Conservation (phyloP, 2,113 vertebrate genomes). For the Daboia siamensis region DNA sequence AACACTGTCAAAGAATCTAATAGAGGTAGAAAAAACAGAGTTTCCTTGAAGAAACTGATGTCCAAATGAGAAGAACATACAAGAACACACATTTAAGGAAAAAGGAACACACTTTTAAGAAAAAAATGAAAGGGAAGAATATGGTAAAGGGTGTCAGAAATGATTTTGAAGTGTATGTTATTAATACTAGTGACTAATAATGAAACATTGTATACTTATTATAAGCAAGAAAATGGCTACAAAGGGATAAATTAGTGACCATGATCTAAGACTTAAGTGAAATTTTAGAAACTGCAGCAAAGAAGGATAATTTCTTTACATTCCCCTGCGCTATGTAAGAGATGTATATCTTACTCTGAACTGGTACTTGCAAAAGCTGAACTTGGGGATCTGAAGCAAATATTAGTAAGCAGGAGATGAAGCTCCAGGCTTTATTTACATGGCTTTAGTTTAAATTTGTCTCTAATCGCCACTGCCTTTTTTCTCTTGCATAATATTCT, state of each 20-base stretch:
- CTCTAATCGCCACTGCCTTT: background rate
- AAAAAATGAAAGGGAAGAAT: background rate
- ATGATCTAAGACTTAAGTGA: background rate
- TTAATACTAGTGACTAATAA: background rate
- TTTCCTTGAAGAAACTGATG: background rate
- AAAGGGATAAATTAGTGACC: background rate
- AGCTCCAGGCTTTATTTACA: background rate
- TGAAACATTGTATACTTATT: background rate
- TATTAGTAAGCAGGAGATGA: background rate
- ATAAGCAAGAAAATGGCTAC: background rate
- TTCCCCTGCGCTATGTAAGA: background rate
- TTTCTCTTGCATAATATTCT: background rate
- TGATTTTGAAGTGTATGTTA: background rate
- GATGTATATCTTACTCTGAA: background rate
- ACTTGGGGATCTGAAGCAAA: background rate
- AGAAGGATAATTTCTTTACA: background rate
- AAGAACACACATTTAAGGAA: background rate
- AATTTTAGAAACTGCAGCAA: background rate
- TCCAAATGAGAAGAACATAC: background rate
- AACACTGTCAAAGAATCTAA: background rate
- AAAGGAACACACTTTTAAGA: background rate
- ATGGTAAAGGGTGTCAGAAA: background rate
- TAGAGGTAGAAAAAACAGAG: background rate
- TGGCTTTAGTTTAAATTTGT: background rate
- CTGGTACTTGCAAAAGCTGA: background rate